phyloP scores from a whole-genome alignment of 1,140 invertebrate genomes.

The Laupala kohalensis region DNA sequence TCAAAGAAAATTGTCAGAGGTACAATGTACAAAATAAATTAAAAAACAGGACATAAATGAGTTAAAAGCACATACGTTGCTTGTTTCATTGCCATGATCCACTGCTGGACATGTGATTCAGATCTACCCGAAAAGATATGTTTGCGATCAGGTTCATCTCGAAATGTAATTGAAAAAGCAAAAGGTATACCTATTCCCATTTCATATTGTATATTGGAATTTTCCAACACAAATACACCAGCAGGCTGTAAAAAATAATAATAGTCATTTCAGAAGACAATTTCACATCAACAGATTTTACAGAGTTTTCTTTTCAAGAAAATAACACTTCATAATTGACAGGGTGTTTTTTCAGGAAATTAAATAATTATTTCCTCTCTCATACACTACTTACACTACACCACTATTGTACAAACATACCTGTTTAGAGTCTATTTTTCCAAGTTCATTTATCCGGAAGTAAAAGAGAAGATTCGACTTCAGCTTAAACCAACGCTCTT shows the following conservation, averaged over 20 bases:
- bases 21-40: background rate
- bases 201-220: constrained; percentile 48
- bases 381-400: too few species aligned
- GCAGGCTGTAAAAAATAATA: constrained; percentile 32
- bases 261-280: background rate
- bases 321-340: too few species aligned
- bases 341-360: too few species aligned
- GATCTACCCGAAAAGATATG: constrained; percentile 48
- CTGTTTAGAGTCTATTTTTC: constrained; percentile 42
- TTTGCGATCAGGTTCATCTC: constrained; percentile 49
- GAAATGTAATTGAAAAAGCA: constrained; percentile 50
- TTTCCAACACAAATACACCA: constrained; percentile 53
- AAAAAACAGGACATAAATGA: background rate
- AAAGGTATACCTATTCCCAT: constrained; percentile 42
- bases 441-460: constrained; percentile 53
- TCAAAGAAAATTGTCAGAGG: background rate
- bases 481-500: constrained; percentile 59
- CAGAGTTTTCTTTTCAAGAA: background rate
- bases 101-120: constrained; percentile 43
- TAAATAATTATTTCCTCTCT: too few species aligned
- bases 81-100: constrained; percentile 41
- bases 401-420: too few species aligned
- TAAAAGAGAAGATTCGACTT: constrained; percentile 57
- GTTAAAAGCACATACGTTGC: constrained; percentile 25
- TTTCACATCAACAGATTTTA: background rate